A percentile compares a stretch with the other conserved stretches of the same genome.
Conservation (phyloP, 2,113 vertebrate species). For the Pica pica region DNA sequence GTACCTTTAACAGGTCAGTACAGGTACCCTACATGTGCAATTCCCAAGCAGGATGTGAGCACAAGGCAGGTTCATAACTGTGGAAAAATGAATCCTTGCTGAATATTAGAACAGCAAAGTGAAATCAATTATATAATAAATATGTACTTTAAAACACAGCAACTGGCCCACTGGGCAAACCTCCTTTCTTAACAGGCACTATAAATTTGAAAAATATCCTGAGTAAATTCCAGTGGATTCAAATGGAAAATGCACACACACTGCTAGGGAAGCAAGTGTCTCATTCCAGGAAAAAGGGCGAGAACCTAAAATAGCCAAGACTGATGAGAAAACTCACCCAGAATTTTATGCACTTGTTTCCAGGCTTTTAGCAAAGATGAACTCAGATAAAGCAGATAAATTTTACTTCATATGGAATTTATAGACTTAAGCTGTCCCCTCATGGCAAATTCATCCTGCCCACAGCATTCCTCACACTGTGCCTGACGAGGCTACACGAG, state of each 20-base stretch:
- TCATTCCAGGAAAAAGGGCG: not conserved
- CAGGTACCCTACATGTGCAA: fast-evolving
- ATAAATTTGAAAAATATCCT: not conserved
- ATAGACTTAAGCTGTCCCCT: not conserved
- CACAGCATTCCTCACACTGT: not conserved
- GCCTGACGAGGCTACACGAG: not conserved
- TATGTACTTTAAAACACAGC: not conserved
- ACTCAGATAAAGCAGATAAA: not conserved
- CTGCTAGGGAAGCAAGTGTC: not conserved
- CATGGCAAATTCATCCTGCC: not conserved
- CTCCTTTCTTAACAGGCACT: not conserved
- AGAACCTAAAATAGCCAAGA: not conserved
- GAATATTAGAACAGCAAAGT: not conserved
- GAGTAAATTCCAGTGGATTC: not conserved
- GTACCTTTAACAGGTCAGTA: not conserved
- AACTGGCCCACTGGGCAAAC: not conserved
- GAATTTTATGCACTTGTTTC: not conserved
- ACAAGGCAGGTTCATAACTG: not conserved
- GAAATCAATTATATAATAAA: not conserved
- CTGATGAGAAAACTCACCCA: not conserved
- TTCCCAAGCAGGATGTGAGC: not conserved
- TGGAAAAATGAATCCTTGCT: not conserved
- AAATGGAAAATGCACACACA: not conserved
- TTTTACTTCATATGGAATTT: constrained; percentile 1
- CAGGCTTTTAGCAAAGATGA: not conserved